Base-by-base conservation (phyloP, 2,888 invertebrate genomes). In the Dynastes maya region DNA sequence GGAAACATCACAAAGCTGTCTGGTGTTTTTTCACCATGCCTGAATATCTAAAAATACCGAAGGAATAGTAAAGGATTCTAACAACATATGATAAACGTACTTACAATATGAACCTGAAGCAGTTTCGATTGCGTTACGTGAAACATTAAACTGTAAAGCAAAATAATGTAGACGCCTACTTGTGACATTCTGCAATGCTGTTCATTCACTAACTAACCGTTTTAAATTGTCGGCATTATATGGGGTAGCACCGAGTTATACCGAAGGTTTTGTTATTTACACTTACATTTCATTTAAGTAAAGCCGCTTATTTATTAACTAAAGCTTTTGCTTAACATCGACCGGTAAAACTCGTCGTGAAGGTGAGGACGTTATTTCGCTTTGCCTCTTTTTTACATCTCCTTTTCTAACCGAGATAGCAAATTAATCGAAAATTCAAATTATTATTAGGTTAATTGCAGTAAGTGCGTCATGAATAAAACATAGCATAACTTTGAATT, bases 11-110 rank as follows among this genome's bases (percentile, higher is more conserved):
- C 90, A 65, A 55, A 81, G 29, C 80, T 76, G 61, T 92, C 91
- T 9, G 95, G 95, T 80, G 94, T 93, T 84, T 95, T 89, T 82
- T 94, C 93, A 32, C 95, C 95, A 90, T 95, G 95, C 68, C 95
- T 90, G 86, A 91, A 93, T 68, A 95, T 87, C 93, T 94, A 86
- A 77, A 83, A 65, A 67, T 2, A 40, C 13, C 13, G 16, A 8
- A 67, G n/a, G 4, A 5, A 29, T 11, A 45, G 8, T 58, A 16
- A 58, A 58, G n/a, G 2, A 8, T 6, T n/a, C 2, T 5, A 22
- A 5, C 5, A 58, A 2, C 22, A 9, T 58, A 16, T 16, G 9
- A 67, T 2, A 67, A n/a, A 2, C n/a, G n/a, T 16, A 67, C 65
- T 40, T 45, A 67, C 65, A 45, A 67, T 13, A 45, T 67, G 65